Percentiles rank a stretch among this genome's conserved stretches.
Evolutionary conservation across 2,113 vertebrate species (phyloP).

Genomic region (Crypturellus undulatus): DNA sequence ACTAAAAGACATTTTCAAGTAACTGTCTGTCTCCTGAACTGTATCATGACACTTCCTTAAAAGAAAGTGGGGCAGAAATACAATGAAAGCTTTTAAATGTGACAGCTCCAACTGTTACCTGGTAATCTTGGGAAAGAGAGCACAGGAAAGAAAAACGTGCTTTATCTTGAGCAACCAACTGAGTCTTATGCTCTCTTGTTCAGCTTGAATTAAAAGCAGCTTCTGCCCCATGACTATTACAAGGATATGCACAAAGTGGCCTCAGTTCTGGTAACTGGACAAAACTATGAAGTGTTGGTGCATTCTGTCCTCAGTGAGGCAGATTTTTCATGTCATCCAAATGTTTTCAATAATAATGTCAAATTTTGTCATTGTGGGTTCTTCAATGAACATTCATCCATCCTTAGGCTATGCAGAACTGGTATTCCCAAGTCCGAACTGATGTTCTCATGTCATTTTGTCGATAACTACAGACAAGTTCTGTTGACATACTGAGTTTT

Average conservation of each 20-base stretch:
- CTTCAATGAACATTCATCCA: neutral
- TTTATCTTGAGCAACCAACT: neutral
- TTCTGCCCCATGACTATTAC: neutral
- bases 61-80: neutral
- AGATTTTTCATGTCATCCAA: neutral
- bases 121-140: neutral
- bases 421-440: fast-evolving
- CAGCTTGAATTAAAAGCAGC: neutral
- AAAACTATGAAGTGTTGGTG: fast-evolving
- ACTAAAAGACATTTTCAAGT: neutral
- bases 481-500: neutral
- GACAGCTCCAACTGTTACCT: neutral
- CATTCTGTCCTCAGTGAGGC: neutral
- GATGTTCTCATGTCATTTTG: neutral
- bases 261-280: neutral
- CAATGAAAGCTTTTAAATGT: neutral
- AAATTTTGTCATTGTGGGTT: neutral
- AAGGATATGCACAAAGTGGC: fast-evolving
- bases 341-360: neutral
- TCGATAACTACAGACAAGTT: neutral
- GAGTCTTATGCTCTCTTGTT: neutral
- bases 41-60: neutral
- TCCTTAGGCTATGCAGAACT: neutral
- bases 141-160: neutral
- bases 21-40: neutral